phyloP scores from a whole-genome alignment of 2,888 invertebrate genomes.

The Nephrotoma appendiculata region DNA sequence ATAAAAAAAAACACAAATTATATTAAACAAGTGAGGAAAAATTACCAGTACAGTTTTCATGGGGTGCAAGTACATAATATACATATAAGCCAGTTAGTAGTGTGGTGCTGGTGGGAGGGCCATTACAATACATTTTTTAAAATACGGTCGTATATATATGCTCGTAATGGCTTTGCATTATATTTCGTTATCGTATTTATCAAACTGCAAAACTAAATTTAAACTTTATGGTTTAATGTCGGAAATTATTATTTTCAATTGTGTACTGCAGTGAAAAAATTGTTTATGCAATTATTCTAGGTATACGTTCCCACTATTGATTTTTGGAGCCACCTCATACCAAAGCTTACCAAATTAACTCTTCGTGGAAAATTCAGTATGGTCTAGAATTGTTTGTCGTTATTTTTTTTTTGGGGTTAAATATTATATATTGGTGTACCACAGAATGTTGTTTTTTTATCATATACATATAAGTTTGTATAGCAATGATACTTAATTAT shows the following conservation, averaged over 20 bases:
- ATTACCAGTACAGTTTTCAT: background rate
- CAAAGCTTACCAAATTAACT: background rate
- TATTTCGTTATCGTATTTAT: background rate
- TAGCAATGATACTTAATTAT: background rate
- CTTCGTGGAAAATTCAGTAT: background rate
- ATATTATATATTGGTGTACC: background rate
- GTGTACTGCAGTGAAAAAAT: background rate
- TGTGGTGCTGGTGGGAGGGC: too few species aligned
- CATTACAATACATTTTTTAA: background rate
- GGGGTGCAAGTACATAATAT: background rate
- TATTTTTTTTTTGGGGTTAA: background rate
- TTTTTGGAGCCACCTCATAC: background rate
- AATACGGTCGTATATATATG: background rate
- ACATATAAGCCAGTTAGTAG: background rate
- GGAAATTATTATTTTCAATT: background rate
- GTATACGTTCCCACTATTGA: background rate
- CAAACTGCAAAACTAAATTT: background rate
- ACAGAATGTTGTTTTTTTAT: background rate
- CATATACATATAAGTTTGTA: background rate
- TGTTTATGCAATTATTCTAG: background rate
- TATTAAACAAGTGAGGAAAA: background rate
- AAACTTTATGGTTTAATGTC: background rate
- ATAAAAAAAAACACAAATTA: constrained; percentile 1
- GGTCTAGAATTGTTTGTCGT: background rate
- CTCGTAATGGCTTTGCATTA: background rate